These are phyloP conservation scores for Euglossa dilemma DNA, from an alignment of 1,140 invertebrate species.

Conservation along the genomic window DNA sequence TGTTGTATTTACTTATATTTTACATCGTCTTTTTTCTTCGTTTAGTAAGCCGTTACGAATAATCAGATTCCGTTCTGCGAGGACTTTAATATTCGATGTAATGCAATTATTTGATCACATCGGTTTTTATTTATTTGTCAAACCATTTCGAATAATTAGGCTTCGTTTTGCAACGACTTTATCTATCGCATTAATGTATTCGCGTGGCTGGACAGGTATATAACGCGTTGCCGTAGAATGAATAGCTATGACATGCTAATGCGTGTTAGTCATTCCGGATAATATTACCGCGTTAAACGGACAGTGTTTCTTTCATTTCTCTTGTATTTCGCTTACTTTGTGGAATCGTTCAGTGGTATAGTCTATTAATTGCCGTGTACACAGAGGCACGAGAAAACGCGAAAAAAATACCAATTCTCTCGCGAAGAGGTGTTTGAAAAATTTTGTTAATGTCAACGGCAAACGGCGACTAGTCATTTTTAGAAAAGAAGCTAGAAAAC, in stretches of 20 bases:
- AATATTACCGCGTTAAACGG: neutral
- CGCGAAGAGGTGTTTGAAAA: neutral
- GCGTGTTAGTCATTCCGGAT: conserved; percentile 5
- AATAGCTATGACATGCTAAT: neutral
- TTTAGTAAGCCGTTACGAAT: too few species aligned
- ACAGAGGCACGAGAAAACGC: neutral
- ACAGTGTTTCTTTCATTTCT: neutral
- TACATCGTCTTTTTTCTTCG: neutral
- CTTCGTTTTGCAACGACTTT: too few species aligned
- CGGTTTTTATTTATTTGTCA: too few species aligned
- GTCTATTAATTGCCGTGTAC: conserved; percentile 6
- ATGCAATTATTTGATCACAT: too few species aligned
- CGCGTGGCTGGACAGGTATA: neutral
- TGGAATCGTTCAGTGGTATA: neutral
- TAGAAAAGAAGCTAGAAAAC: neutral
- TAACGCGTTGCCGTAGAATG: neutral
- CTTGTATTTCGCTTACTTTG: neutral
- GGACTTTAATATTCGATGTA: too few species aligned
- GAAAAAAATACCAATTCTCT: neutral
- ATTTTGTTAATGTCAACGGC: neutral
- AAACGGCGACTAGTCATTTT: neutral
- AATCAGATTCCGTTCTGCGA: neutral
- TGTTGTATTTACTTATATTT: too few species aligned
- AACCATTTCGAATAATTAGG: neutral
- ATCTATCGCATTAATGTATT: neutral